Base-by-base conservation (phyloP, 1,140 invertebrate genomes). In the Hetaerina americana region DNA sequence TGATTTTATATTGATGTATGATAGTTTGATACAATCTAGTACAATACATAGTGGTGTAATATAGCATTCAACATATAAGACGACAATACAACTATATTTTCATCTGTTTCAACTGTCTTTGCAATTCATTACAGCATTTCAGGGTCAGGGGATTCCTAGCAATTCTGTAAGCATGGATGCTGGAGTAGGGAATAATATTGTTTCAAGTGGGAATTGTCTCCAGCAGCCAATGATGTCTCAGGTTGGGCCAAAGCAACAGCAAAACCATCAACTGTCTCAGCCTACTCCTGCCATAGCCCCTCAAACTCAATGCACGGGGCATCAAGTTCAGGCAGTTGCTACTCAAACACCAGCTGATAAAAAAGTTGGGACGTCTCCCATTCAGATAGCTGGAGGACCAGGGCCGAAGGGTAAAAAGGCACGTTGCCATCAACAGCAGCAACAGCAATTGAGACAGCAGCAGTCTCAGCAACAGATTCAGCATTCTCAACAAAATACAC, bases 351-450 rank as follows among this genome's bases (percentile, higher is more conserved):
- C 40, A 57, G 40, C 27, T 68, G 67, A 26, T 25, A 68, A 68
- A 15, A 26, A 68, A 68, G 67, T 28, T 3, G 67, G 67, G 5
- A 26, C 67, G 18, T 25, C 67, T 26, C 1, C 27, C 12, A 12
- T 26, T 10, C 25, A 68, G 26, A 18, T 24, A 15, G 2, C 67
- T 3, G 67, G 67, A 68, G 67, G 25, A 26, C 15, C 25, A 18
- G 67, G 25, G 1, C 18, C 67, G n/a, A 68, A 68, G 67, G 67
- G 25, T 6, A 68, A 28, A 15, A 68, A 28, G 25, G 40, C 40
- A 57, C 40, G 40, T 57, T 57, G 40, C 40, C 40, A 57, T n/a
- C 71, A 75, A 69, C 75, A 76, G 57, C 69, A 74, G 40, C 75
- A 72, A 49, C 73, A 73, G 67, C 72, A 74, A 66, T 66, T 27